Conservation (phyloP, 1,140 invertebrate genomes). For the Drosophila littoralis region DNA sequence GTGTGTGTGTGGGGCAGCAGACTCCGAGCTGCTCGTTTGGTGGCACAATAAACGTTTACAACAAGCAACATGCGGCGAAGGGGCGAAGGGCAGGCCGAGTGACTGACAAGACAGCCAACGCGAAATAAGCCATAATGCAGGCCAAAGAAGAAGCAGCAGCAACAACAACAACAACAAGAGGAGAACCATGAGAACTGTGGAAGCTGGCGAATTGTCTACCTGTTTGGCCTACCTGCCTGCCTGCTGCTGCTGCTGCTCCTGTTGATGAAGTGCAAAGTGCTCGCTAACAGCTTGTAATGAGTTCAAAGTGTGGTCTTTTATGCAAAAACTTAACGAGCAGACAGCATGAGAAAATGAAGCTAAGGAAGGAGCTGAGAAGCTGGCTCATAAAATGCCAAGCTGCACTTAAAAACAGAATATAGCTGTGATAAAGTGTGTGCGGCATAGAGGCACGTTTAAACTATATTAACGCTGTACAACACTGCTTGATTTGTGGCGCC, state of each 20-base stretch:
- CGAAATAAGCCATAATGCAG: conserved; percentile 76
- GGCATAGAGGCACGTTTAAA: neutral
- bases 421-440: neutral
- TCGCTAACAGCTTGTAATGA: conserved; percentile 81
- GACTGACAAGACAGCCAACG: conserved; percentile 62
- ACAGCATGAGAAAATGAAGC: too few relatives aligned
- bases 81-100: conserved; percentile 24
- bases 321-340: conserved; percentile 31
- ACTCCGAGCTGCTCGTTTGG: conserved; percentile 54
- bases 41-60: conserved; percentile 81
- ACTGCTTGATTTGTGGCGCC: neutral
- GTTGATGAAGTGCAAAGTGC: conserved; percentile 78
- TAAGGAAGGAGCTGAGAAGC: neutral
- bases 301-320: conserved; percentile 58
- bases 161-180: neutral
- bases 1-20: conserved; percentile 16
- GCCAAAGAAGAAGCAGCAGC: conserved; percentile 8
- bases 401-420: neutral
- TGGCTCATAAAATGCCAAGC: neutral
- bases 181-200: neutral
- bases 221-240: conserved; percentile 26
- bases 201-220: conserved; percentile 2
- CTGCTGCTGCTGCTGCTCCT: conserved; percentile 27
- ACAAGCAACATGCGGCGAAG: conserved; percentile 31
- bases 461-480: neutral